phyloP scores from a whole-genome alignment of 1,140 invertebrate genomes.

The Chironomus striatipennis region DNA sequence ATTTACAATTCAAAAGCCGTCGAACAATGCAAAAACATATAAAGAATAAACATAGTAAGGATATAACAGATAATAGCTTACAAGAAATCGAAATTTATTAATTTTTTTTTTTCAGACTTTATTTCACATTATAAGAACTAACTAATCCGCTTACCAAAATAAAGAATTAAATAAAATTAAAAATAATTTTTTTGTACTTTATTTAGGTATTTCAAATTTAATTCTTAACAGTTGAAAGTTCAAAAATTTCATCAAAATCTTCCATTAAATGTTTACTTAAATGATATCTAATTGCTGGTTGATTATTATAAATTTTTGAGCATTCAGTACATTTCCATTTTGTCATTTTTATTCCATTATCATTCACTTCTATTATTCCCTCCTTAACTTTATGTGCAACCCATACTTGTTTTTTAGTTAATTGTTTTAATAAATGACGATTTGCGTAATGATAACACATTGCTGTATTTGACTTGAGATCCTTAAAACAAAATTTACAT shows the following conservation, averaged over 20 bases:
- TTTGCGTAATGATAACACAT: constrained; percentile 40
- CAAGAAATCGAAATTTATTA: background rate
- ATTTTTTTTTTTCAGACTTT: too few species aligned
- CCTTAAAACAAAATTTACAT: background rate
- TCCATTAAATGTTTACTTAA: background rate
- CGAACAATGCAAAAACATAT: background rate
- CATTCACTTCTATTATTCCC: background rate
- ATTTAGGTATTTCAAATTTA: background rate
- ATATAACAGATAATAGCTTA: too few species aligned
- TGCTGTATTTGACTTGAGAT: constrained; percentile 46
- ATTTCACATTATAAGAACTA: too few species aligned
- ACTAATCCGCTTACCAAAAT: background rate
- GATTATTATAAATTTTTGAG: background rate
- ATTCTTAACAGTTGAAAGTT: background rate
- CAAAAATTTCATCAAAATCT: background rate
- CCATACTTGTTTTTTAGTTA: background rate
- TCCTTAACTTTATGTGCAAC: background rate
- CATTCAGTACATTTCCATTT: background rate
- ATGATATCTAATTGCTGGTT: background rate
- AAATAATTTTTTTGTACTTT: background rate
- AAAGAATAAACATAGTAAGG: background rate
- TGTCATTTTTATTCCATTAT: background rate
- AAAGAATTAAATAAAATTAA: background rate
- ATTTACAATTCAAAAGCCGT: background rate
- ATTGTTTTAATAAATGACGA: background rate